phyloP scores from a whole-genome alignment of 1,140 invertebrate species.

The Pogonomyrmex californicus region DNA sequence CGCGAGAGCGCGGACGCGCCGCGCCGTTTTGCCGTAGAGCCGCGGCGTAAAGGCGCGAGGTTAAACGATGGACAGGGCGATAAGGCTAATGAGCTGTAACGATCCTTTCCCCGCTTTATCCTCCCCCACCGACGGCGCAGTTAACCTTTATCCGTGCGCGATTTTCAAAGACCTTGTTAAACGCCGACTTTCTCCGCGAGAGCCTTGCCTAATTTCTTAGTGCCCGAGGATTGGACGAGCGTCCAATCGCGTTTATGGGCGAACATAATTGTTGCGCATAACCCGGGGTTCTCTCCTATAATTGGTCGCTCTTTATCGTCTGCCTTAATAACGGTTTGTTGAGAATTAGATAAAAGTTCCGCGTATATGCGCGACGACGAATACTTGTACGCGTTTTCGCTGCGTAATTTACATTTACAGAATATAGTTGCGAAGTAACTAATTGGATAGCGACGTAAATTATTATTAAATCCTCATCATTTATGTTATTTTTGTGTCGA shows the following conservation, averaged over 20 bases:
- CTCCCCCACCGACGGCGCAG: conserved; percentile 38
- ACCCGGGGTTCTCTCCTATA: conserved; percentile 45
- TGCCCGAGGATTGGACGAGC: conserved; percentile 19
- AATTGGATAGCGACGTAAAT: conserved; percentile 23
- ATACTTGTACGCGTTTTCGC: neutral
- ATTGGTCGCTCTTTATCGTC: conserved; percentile 40
- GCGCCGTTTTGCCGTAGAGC: conserved; percentile 16
- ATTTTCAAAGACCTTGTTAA: conserved; percentile 72
- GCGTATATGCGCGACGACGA: neutral
- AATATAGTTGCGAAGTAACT: neutral
- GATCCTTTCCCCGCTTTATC: conserved; percentile 75
- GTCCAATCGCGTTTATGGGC: conserved; percentile 49
- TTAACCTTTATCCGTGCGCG: conserved; percentile 74
- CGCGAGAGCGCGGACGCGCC: conserved; percentile 39
- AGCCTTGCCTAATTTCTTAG: conserved; percentile 66
- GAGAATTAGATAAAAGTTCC: conserved; percentile 27
- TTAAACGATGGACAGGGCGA: conserved; percentile 75
- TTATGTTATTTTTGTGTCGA: conserved; percentile 12
- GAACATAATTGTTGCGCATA: conserved; percentile 55
- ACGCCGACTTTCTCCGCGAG: conserved; percentile 66
- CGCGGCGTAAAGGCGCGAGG: conserved; percentile 69
- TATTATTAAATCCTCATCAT: conserved; percentile 15
- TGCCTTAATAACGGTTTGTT: conserved; percentile 42
- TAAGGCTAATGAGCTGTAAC: conserved; percentile 77
- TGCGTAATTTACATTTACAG: conserved; percentile 42